A percentile compares a stretch with the other conserved stretches of the same genome.
Conservation (phyloP, 2,797 vertebrate species). For the Odontamblyopus lacepedii region DNA sequence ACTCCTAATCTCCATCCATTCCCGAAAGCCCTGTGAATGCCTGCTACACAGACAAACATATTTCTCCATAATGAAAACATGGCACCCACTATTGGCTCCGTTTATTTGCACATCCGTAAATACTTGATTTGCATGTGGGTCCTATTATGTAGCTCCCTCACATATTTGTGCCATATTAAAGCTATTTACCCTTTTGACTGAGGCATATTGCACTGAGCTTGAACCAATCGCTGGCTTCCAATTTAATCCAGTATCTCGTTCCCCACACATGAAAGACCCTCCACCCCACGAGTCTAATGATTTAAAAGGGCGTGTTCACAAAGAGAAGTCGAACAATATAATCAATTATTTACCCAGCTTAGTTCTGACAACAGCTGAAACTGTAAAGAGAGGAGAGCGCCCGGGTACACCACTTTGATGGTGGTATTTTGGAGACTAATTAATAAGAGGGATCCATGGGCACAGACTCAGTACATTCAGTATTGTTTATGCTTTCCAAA, state of each 20-base stretch:
- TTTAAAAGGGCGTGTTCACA: slow-evolving; percentile 44
- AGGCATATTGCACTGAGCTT: slow-evolving; percentile 54
- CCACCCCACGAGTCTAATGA: slow-evolving; percentile 43
- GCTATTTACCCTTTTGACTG: slow-evolving; percentile 46
- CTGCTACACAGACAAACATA: slow-evolving; percentile 34
- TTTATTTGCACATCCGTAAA: slow-evolving; percentile 48
- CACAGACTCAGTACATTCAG: background rate
- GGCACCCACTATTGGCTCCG: slow-evolving; percentile 30
- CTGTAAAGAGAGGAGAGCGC: slow-evolving; percentile 22
- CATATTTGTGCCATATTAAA: slow-evolving; percentile 55
- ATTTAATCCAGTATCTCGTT: slow-evolving; percentile 37
- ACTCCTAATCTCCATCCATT: slow-evolving; percentile 42
- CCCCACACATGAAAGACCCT: slow-evolving; percentile 49
- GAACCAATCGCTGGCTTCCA: slow-evolving; percentile 50
- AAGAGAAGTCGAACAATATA: slow-evolving; percentile 49
- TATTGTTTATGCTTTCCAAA: background rate
- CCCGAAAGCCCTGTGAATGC: slow-evolving; percentile 38
- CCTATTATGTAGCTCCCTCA: slow-evolving; percentile 32
- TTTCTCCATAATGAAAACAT: slow-evolving; percentile 49
- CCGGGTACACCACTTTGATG: slow-evolving; percentile 32
- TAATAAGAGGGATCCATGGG: slow-evolving; percentile 7
- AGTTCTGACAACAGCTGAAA: slow-evolving; percentile 11
- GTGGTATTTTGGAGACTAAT: slow-evolving; percentile 26
- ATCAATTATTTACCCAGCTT: slow-evolving; percentile 61
- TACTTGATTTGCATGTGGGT: slow-evolving; percentile 45